Evolutionary conservation across 2,888 invertebrate species (phyloP).

Genomic region (Oasisia sp.): DNA sequence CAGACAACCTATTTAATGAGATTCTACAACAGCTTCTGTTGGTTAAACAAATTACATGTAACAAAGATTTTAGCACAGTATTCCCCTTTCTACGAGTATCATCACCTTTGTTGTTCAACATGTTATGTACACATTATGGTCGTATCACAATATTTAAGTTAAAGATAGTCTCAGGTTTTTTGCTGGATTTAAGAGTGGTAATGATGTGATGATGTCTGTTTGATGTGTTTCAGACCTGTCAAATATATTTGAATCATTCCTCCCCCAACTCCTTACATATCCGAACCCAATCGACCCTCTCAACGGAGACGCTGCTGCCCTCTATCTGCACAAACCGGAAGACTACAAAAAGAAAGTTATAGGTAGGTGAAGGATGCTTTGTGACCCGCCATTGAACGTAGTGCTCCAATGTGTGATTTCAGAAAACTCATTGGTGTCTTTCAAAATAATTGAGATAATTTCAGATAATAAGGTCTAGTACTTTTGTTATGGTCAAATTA

Average conservation of each 20-base stretch:
- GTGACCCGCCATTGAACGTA: background rate
- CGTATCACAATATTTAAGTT: too few relatives aligned
- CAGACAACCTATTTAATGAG: too few relatives aligned
- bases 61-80: background rate
- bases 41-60: background rate
- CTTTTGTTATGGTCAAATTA: too few relatives aligned
- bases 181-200: too few relatives aligned
- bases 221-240: conserved; percentile 82
- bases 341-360: conserved; percentile 99
- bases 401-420: background rate
- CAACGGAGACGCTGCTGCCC: conserved; percentile 98
- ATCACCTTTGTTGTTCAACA: background rate
- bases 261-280: conserved; percentile 98
- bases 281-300: conserved; percentile 99
- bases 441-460: too few relatives aligned
- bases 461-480: too few relatives aligned
- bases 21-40: background rate
- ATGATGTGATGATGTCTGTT: background rate
- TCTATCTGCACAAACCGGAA: conserved; percentile 99
- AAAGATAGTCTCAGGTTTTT: too few relatives aligned
- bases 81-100: background rate
- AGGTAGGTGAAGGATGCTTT: conserved; percentile 65
- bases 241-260: conserved; percentile 99
- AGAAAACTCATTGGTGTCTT: background rate
- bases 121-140: background rate